Evolutionary conservation across 2,797 vertebrate genomes (phyloP), one percentile per base, ranked within the genome.

Genomic region (Mastacembelus armatus): DNA sequence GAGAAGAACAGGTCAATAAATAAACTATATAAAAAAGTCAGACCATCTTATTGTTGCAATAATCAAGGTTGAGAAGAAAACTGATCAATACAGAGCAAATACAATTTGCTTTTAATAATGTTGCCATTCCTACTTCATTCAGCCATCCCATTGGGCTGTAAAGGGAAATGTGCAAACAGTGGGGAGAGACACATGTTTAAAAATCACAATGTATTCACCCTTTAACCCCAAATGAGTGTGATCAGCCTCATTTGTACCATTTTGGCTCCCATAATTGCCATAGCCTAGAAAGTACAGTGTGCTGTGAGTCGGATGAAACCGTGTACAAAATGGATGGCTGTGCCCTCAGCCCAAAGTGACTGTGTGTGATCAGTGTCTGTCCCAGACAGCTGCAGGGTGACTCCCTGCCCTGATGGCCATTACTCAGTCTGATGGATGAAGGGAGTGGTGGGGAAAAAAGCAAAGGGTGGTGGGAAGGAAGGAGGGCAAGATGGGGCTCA

Each of bases 391-490:
- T 86, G 91, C 83, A 72, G 80, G 88, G 85, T 79, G 87, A 91
- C 85, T 91, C 81, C 80, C 84, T 81, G 88, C 86, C 85, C 89
- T 78, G 78, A 84, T 56, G 76, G 84, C 84, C 83, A 91, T 90
- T 91, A 91, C 85, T 91, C 88, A 90, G 88, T 58, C 84, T 91
- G 91, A 91, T 88, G 85, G 88, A 90, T 91, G 86, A 84, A 86
- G 77, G 74, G 64, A 79, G 66, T 52, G 75, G 66, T 68, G 66
- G 74, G 58, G 55, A 59, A 69, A 56, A 67, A 74, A 16, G 54
- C 42, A 54, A 62, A 51, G 60, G 62, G 35, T 67, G 50, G 71
- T 66, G 50, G 49, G 56, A 77, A 66, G 57, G 58, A 75, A 67
- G 52, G 48, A 70, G 51, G 59, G 63, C 76, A 68, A 66, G 38